Base-by-base conservation (phyloP, 2,797 vertebrate species). In the Agapornis canus region DNA sequence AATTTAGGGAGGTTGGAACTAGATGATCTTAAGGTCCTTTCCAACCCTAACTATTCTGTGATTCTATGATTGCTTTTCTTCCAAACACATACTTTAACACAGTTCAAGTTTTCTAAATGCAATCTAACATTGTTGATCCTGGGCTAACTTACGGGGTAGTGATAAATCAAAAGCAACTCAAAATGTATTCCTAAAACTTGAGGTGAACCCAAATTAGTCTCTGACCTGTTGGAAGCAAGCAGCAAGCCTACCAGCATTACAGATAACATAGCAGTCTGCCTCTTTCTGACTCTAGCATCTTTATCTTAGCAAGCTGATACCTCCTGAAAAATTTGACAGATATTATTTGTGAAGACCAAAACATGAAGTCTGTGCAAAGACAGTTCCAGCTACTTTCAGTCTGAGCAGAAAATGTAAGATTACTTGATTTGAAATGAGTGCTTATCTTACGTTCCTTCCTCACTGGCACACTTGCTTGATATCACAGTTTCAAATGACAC, bases 221-320 rank as follows among this genome's bases (percentile, higher is more conserved):
- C 40, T 82, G 65, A 45, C 17, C 56, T 61, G 21, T 13, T 49
- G 29, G 19, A 94, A 92, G 42, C 14, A 85, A 89, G 45, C 48
- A 87, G 60, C 32, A 39, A 81, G 73, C 15, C 35, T 35, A 42
- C 14, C 70, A 84, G 59, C 15, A 35, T 57, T 65, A 63, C 19
- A 75, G 75, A 51, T 54, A 91, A 54, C 8, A 8, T 19, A 75
- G 43, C 37, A 76, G 48, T 51, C 64, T 88, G 76, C 64, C 25
- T 95, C 26, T n/a, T 65, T 68, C 65, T 78, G 57, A 78, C 79
- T 94, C 72, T 2, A 83, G 69, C 47, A 75, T 64, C 71, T 89
- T 91, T 92, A 94, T 85, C 79, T 92, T 69, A 61, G 72, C 37
- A 76, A 91, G 61, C 29, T 64, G 88, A 82, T 73, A 87, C 23